Percentiles rank a stretch among this genome's conserved stretches.
phyloP scores from a whole-genome alignment of 35 echinoderm and acorn worm genomes.

The Patiria miniata region DNA sequence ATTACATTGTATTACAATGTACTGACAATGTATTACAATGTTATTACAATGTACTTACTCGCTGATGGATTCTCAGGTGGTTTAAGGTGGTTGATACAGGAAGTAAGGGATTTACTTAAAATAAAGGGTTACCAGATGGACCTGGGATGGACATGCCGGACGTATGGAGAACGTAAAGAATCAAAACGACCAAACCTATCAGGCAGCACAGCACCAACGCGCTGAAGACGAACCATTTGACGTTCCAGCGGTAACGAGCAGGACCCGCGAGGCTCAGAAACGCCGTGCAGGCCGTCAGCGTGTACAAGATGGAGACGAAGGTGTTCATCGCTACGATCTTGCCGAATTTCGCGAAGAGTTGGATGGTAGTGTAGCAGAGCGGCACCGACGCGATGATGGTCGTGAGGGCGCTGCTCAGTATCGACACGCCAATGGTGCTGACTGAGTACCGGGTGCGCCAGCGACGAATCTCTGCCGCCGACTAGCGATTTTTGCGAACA shows the following conservation, averaged over 20 bases:
- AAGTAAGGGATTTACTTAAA: slow-evolving; percentile 48
- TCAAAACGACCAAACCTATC: slow-evolving; percentile 39
- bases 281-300: slow-evolving; percentile 74
- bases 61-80: too few species aligned
- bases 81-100: too few species aligned
- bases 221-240: slow-evolving; percentile 69
- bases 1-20: too few species aligned
- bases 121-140: slow-evolving; percentile 72
- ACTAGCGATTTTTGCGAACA: slow-evolving; percentile 18
- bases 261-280: slow-evolving; percentile 75
- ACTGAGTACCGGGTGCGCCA: slow-evolving; percentile 79
- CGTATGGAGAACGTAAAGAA: slow-evolving; percentile 43
- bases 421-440: slow-evolving; percentile 91
- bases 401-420: slow-evolving; percentile 88
- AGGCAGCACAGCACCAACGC: slow-evolving; percentile 38
- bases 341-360: slow-evolving; percentile 95
- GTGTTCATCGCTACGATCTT: slow-evolving; percentile 97
- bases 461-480: slow-evolving; percentile 41
- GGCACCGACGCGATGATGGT: slow-evolving; percentile 91
- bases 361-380: slow-evolving; percentile 84
- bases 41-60: too few species aligned
- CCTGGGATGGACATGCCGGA: slow-evolving; percentile 74
- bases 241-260: slow-evolving; percentile 74
- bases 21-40: too few species aligned
- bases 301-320: slow-evolving; percentile 83